A percentile compares a stretch with the other conserved stretches of the same genome.
phyloP scores from a whole-genome alignment of 2,797 vertebrate genomes.

The Balearica regulorum region DNA sequence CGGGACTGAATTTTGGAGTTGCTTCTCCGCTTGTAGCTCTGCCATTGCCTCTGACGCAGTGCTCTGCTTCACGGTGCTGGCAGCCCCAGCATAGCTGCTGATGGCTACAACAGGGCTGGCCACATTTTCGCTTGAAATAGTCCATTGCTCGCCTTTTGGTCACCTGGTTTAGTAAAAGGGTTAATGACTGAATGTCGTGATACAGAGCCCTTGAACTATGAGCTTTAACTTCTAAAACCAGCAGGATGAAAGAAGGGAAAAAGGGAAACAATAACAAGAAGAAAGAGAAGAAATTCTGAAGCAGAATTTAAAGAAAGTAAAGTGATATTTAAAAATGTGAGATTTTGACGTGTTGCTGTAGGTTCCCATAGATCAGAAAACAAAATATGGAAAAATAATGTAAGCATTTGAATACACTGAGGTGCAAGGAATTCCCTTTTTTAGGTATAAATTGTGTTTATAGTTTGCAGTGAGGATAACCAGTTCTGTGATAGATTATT shows the following conservation, averaged over 20 bases:
- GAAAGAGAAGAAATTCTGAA: not conserved
- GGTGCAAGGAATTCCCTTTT: not conserved
- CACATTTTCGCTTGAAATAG: accelerated
- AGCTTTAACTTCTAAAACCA: not conserved
- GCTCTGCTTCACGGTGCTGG: not conserved
- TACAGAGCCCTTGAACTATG: not conserved
- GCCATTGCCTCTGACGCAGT: not conserved
- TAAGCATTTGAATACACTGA: not conserved
- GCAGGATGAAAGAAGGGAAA: too few relatives aligned
- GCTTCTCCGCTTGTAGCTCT: not conserved
- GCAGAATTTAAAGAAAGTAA: not conserved
- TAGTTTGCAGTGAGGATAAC: not conserved
- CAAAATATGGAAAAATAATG: not conserved
- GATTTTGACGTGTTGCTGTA: not conserved
- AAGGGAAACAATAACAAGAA: not conserved
- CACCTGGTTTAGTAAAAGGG: not conserved
- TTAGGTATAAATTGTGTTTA: not conserved
- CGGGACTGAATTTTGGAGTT: accelerated
- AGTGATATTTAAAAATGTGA: not conserved
- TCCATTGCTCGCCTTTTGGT: not conserved
- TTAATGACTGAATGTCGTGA: not conserved
- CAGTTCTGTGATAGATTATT: not conserved
- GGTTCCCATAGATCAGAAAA: not conserved
- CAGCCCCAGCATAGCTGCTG: not conserved
- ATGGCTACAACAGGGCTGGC: not conserved